A percentile compares a stretch with the other conserved stretches of the same genome.
Conservation (phyloP, 2,888 invertebrate species). For the Ornithoptera alexandrae region DNA sequence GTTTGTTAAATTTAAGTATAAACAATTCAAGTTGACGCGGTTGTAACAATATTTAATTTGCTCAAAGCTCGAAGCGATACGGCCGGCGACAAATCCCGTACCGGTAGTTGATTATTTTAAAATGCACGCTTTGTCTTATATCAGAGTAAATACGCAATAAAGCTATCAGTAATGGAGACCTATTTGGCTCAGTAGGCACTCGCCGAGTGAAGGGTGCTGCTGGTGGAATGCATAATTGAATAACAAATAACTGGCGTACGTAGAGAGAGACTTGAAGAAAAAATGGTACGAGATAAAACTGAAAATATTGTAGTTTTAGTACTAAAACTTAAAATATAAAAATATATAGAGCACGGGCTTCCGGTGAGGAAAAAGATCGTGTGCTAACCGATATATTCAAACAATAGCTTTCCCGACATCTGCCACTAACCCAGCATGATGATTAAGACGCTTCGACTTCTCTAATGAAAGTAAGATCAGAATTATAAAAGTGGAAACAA, state of each 20-base stretch:
- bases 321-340: too few species aligned
- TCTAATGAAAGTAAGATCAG: too few species aligned
- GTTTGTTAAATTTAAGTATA: too few species aligned
- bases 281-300: background rate
- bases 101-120: conserved; percentile 4
- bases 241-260: conserved; percentile 8
- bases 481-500: too few species aligned
- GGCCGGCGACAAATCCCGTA: conserved; percentile 1
- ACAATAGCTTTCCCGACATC: too few species aligned
- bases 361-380: background rate
- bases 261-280: background rate
- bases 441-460: too few species aligned
- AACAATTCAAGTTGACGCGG: too few species aligned
- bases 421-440: too few species aligned
- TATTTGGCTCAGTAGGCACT: conserved; percentile 28
- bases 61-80: background rate
- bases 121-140: conserved; percentile 19
- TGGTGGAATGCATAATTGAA: conserved; percentile 28
- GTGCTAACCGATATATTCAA: too few species aligned
- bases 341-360: too few species aligned
- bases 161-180: conserved; percentile 20
- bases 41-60: too few species aligned
- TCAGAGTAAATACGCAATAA: conserved; percentile 24
- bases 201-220: conserved; percentile 24
- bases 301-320: too few species aligned